Evolutionary conservation across 2,113 vertebrate genomes (phyloP).

Genomic region (Hippopotamus amphibius): DNA sequence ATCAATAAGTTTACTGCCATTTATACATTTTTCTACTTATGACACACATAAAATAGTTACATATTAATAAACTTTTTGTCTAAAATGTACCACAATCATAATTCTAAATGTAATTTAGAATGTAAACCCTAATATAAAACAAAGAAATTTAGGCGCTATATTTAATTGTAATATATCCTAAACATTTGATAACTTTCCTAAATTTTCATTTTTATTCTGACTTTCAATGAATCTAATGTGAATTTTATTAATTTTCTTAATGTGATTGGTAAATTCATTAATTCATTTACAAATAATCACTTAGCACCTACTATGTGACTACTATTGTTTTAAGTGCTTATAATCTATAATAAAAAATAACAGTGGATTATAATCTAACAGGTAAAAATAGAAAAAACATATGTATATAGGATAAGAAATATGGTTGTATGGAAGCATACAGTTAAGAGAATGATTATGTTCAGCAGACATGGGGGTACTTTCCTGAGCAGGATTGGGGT

Average conservation of each 20-base stretch:
- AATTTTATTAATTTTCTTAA: background rate
- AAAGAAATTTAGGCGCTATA: background rate
- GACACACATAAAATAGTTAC: background rate
- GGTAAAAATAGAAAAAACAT: background rate
- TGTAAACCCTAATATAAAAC: background rate
- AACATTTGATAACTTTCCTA: background rate
- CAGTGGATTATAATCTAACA: background rate
- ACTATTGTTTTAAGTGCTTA: background rate
- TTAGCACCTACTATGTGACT: background rate
- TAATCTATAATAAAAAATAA: background rate
- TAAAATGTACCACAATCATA: background rate
- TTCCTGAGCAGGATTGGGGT: background rate
- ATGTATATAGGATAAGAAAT: background rate
- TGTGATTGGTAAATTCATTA: background rate
- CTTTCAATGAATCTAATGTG: background rate
- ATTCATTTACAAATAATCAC: background rate
- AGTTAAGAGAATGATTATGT: background rate
- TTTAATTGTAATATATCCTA: background rate
- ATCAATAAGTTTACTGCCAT: background rate
- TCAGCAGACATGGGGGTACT: fast-evolving
- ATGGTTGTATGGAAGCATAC: background rate
- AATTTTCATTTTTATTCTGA: background rate
- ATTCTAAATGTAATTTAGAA: background rate
- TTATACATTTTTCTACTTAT: background rate
- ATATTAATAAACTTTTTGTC: background rate